Evolutionary conservation across 2,797 vertebrate genomes (phyloP), one percentile per base, ranked within the genome.

Genomic region (Emys orbicularis): DNA sequence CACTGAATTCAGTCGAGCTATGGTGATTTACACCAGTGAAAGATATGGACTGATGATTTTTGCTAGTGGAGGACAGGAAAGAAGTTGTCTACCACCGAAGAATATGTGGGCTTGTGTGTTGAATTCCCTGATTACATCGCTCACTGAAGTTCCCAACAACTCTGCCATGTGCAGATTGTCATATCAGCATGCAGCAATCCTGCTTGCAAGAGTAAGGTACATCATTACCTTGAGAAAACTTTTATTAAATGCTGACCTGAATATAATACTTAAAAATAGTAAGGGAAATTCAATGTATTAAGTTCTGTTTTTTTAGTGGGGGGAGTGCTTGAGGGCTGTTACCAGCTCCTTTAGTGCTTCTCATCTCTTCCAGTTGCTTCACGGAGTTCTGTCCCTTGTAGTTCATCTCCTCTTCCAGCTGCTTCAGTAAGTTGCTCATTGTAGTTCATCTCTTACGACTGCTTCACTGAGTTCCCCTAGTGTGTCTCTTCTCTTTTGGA

Each of bases 391-490:
- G 95, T 85, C 87, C 87, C 81, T 94, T 94, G 90, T 44, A 96
- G 91, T 89, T 96, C 54, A 2, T 1, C 88, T 93, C 92, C 88
- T 93, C 87, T 84, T 44, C 72, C 92, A 95, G 93, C 95, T 96
- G 94, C 96, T 96, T 96, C 97, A 79, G 95, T 81, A 91, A 93
- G 91, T 76, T 86, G 89, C 91, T 77, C 44, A 37, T 89, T 85
- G 84, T 57, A 65, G 91, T 88, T 96, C 49, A 2, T 1, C 88
- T 93, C 91, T 88, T 91, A 88, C 93, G 95, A 93, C 95, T 96
- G 93, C 96, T 96, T 96, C 97, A 79, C 89, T 93, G 97, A 92
- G 89, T 86, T 95, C 84, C 85, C 88, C 92, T 44, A 44, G 44
- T 81, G 44, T 81, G 50, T 83, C 77, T 94, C 95, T 96, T 93